Evolutionary conservation across 2,888 invertebrate species (phyloP).

Genomic region (Pasiphila rectangulata): DNA sequence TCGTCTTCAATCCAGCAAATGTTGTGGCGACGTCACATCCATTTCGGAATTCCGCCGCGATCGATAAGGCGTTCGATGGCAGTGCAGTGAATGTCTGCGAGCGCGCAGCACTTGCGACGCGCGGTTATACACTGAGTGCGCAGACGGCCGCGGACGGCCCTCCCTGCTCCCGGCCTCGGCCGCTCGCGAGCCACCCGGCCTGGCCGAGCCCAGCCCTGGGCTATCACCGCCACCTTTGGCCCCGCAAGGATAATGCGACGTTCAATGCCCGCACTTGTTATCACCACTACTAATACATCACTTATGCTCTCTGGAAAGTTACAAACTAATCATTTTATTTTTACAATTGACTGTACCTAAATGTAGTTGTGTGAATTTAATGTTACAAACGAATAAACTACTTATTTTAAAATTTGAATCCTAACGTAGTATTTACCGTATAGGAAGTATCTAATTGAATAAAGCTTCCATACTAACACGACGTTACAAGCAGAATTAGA

Average conservation of each 20-base stretch:
- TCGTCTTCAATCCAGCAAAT: constrained; percentile 50
- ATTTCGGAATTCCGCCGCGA: constrained; percentile 55
- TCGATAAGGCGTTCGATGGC: constrained; percentile 61
- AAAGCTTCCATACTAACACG: too few species aligned
- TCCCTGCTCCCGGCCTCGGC: constrained; percentile 72
- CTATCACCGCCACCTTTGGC: constrained; percentile 69
- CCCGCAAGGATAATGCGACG: constrained; percentile 66
- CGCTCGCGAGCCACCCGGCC: constrained; percentile 49
- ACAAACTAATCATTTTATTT: constrained; percentile 18
- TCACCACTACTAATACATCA: constrained; percentile 40
- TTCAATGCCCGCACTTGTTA: constrained; percentile 61
- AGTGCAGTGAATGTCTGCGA: constrained; percentile 61
- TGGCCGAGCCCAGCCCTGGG: constrained; percentile 52
- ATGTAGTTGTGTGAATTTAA: too few species aligned
- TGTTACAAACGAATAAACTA: too few species aligned
- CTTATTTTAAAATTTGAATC: too few species aligned
- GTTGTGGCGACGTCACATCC: constrained; percentile 55
- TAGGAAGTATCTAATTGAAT: too few species aligned
- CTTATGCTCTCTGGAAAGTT: constrained; percentile 27
- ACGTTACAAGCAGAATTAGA: too few species aligned
- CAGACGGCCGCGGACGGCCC: constrained; percentile 60
- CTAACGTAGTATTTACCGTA: too few species aligned
- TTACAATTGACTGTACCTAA: constrained; percentile 7
- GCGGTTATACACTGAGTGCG: constrained; percentile 72
- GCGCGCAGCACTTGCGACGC: constrained; percentile 74